Percentiles rank a stretch among this genome's conserved stretches.
phyloP scores from a whole-genome alignment of 2,113 vertebrate genomes.

The Scortum barcoo region DNA sequence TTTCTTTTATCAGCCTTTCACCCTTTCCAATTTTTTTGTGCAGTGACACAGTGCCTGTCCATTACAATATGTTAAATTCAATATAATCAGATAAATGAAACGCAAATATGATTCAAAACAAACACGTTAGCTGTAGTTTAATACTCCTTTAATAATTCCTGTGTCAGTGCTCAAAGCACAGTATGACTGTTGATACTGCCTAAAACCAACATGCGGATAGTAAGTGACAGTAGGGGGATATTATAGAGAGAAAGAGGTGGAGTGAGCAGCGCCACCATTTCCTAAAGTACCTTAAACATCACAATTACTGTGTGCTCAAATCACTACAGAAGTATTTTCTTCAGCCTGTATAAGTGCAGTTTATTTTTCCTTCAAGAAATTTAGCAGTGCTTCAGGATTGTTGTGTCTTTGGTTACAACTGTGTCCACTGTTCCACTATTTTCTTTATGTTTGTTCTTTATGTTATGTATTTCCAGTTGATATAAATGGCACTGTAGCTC shows the following conservation, averaged over 20 bases:
- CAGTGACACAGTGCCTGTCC: not conserved
- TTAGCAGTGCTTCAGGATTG: too few species aligned
- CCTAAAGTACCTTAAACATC: not conserved
- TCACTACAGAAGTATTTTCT: not conserved
- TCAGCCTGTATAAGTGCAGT: not conserved
- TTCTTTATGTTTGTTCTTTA: too few species aligned
- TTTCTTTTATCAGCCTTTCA: conserved; percentile 6
- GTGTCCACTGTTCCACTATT: too few species aligned
- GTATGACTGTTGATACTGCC: too few species aligned
- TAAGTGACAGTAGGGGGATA: not conserved
- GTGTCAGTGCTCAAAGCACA: not conserved
- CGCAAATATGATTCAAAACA: not conserved
- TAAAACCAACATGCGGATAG: too few species aligned
- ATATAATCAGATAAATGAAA: not conserved
- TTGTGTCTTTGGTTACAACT: too few species aligned
- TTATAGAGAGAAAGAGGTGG: not conserved
- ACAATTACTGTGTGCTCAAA: not conserved
- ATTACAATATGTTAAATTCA: not conserved
- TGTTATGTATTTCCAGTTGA: too few species aligned
- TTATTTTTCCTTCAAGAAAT: too few species aligned
- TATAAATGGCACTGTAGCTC: too few species aligned
- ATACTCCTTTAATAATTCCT: not conserved
- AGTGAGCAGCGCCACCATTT: not conserved
- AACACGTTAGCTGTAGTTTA: not conserved
- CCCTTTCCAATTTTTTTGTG: too few species aligned